A percentile compares a stretch with the other conserved stretches of the same genome.
Conservation (phyloP, 2,113 vertebrate species). For the Osmerus mordax region DNA sequence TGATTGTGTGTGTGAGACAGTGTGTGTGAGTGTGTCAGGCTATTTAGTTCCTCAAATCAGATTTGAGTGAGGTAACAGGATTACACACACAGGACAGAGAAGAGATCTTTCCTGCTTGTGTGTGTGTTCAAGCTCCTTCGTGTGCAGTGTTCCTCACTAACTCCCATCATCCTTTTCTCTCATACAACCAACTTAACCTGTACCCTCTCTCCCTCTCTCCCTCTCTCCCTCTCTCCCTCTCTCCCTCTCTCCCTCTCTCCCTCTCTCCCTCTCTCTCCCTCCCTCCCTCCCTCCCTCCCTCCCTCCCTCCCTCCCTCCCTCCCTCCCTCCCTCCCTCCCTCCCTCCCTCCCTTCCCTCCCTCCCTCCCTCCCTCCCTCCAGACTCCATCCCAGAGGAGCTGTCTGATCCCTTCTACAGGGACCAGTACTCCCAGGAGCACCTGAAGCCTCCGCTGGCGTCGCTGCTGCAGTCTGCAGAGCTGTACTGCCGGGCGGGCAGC, state of each 20-base stretch:
- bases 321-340: too few species aligned
- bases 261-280: too few species aligned
- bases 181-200: too few species aligned
- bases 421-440: constrained; percentile 97
- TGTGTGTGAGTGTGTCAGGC: constrained; percentile 15
- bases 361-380: constrained; percentile 44
- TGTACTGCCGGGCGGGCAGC: constrained; percentile 95
- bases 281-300: too few species aligned
- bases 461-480: constrained; percentile 91
- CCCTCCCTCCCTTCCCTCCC: too few species aligned
- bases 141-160: too few species aligned
- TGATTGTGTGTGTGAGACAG: constrained; percentile 1
- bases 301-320: too few species aligned
- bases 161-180: too few species aligned
- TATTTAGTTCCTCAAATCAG: constrained; percentile 43
- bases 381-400: constrained; percentile 92
- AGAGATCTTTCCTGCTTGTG: too few species aligned
- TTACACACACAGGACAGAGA: constrained; percentile 17
- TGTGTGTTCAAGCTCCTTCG: background rate
- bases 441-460: constrained; percentile 92
- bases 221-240: too few species aligned
- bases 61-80: constrained; percentile 39
- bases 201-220: too few species aligned
- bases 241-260: too few species aligned
- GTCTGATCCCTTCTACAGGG: constrained; percentile 88